Conservation (phyloP, 1,140 invertebrate species). For the Formica selysi region DNA sequence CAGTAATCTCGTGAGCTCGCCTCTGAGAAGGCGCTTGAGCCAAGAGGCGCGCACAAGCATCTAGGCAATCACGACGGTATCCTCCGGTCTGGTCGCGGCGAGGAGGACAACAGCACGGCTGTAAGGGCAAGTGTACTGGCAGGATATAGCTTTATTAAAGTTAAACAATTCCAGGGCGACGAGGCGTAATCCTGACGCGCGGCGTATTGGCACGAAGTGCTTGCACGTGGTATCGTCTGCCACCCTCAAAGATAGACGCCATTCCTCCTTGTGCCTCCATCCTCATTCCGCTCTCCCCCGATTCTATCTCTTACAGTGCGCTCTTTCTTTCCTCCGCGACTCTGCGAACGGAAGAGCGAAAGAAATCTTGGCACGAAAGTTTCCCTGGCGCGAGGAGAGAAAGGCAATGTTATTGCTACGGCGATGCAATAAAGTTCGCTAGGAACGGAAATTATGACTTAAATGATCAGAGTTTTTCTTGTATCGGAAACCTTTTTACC, state of each 20-base stretch:
- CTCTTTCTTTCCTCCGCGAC: background rate
- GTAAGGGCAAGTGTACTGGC: constrained; percentile 19
- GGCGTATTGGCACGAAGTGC: constrained; percentile 60
- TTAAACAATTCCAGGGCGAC: constrained; percentile 63
- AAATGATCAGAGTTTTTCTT: constrained; percentile 20
- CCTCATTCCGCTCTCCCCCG: background rate
- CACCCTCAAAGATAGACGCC: constrained; percentile 43
- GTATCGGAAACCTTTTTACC: background rate
- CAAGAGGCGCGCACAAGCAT: constrained; percentile 31
- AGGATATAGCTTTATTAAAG: constrained; percentile 57
- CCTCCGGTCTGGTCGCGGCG: constrained; percentile 32
- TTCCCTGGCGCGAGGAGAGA: background rate
- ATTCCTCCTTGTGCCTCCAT: background rate
- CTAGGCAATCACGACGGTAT: constrained; percentile 57
- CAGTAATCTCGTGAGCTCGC: constrained; percentile 46
- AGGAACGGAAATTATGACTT: constrained; percentile 53
- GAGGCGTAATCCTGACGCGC: constrained; percentile 56
- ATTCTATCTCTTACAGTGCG: background rate
- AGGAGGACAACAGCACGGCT: constrained; percentile 41
- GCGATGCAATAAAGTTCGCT: constrained; percentile 47
- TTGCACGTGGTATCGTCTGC: constrained; percentile 58
- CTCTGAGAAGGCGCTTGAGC: constrained; percentile 39
- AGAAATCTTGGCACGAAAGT: constrained; percentile 52
- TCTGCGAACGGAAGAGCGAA: constrained; percentile 17
- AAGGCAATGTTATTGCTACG: constrained; percentile 39